Conservation (phyloP, 2,113 vertebrate genomes). For the Hipposideros armiger region DNA sequence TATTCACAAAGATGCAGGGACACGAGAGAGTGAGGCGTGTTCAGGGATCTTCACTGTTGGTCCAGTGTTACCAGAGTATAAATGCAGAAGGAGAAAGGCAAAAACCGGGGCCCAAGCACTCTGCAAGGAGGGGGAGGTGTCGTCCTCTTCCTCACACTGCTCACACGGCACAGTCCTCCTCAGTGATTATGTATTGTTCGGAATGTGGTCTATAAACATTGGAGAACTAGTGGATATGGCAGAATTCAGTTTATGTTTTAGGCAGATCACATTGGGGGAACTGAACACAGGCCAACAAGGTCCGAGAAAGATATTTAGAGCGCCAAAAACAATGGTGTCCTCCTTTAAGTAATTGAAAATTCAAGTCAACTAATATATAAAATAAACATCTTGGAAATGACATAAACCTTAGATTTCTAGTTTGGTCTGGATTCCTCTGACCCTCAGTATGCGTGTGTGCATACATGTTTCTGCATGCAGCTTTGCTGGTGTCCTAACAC, state of each 20-base stretch:
- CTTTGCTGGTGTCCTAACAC: background rate
- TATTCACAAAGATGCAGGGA: background rate
- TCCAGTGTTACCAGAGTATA: background rate
- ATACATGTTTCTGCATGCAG: background rate
- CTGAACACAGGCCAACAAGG: background rate
- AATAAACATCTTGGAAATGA: background rate
- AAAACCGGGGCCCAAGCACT: background rate
- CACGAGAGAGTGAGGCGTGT: too few relatives aligned
- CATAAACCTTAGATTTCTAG: background rate
- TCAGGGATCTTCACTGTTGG: background rate
- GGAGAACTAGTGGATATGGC: background rate
- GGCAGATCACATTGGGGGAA: background rate
- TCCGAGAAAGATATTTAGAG: background rate
- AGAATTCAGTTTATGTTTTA: background rate
- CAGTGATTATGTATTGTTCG: background rate
- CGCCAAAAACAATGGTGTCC: background rate
- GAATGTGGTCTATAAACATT: background rate
- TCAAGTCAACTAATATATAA: background rate
- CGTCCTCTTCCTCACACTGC: background rate
- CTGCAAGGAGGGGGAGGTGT: background rate
- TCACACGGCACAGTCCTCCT: background rate
- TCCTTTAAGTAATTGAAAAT: background rate
- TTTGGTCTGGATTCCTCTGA: background rate
- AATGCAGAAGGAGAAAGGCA: background rate
- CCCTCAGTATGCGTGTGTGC: background rate